Conservation (phyloP, 1,140 invertebrate genomes). For the Drosophila orena region DNA sequence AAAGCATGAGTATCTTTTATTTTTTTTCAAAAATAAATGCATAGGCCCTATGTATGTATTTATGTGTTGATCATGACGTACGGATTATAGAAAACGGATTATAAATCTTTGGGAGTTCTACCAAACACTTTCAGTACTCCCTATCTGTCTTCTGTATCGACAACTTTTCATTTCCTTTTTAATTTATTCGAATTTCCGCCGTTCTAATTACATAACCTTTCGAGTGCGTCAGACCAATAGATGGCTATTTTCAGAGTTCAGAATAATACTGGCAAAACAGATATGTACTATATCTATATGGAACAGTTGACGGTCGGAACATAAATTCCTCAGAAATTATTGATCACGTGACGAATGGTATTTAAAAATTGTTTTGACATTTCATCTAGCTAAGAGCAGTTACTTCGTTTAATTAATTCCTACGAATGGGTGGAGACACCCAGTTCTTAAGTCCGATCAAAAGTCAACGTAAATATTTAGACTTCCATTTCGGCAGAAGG, state of each 20-base stretch:
- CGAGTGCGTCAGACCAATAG: conserved; percentile 33
- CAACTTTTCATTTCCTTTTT: conserved; percentile 15
- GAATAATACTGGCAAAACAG: conserved; percentile 20
- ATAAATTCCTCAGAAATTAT: conserved; percentile 36
- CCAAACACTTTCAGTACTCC: neutral
- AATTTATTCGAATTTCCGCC: conserved; percentile 13
- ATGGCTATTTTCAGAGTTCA: conserved; percentile 54
- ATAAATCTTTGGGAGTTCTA: neutral
- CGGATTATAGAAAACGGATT: neutral
- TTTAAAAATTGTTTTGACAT: conserved; percentile 29
- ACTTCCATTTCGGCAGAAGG: neutral
- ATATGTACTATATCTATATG: conserved; percentile 23
- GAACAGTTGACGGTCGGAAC: conserved; percentile 4
- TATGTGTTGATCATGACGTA: neutral
- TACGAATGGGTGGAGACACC: conserved; percentile 5
- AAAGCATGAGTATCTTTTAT: too few species aligned
- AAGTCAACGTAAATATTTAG: conserved; percentile 44
- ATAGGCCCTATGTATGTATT: neutral
- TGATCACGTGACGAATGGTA: conserved; percentile 27
- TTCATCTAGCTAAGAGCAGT: conserved; percentile 2
- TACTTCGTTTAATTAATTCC: neutral
- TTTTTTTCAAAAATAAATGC: neutral
- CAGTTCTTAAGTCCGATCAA: conserved; percentile 17
- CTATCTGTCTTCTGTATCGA: conserved; percentile 1
- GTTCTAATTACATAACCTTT: conserved; percentile 60